phyloP scores from a whole-genome alignment of 2,797 vertebrate species.

The Linurgus olivaceus region DNA sequence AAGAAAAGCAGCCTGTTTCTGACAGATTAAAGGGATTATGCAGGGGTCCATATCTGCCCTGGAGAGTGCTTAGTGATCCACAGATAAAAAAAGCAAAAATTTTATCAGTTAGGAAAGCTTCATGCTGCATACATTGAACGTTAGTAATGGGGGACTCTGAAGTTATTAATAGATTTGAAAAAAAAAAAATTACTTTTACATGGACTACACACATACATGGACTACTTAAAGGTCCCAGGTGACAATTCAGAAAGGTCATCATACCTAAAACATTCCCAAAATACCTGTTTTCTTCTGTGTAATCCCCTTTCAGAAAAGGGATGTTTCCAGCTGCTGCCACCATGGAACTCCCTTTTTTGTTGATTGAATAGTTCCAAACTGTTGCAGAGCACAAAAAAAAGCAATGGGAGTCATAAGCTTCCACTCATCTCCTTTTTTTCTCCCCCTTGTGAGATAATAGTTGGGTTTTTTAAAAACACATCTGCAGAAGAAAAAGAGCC shows the following conservation, averaged over 20 bases:
- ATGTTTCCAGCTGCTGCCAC: constrained; percentile 22
- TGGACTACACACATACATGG: not conserved
- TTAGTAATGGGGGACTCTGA: not conserved
- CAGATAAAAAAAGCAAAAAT: not conserved
- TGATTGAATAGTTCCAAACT: constrained; percentile 37
- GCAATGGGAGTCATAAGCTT: not conserved
- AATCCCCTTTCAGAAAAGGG: constrained; percentile 48
- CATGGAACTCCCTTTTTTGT: constrained; percentile 23
- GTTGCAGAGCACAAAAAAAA: constrained; percentile 52
- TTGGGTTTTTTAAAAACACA: constrained; percentile 46
- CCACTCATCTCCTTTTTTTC: not conserved
- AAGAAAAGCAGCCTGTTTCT: not conserved
- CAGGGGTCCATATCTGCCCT: not conserved
- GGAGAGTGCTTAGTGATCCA: not conserved
- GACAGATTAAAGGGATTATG: not conserved
- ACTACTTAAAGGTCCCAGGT: not conserved
- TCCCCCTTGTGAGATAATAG: not conserved
- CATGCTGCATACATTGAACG: not conserved
- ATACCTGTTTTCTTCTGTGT: constrained; percentile 67
- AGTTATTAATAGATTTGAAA: not conserved
- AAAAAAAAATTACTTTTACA: not conserved
- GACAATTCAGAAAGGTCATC: not conserved
- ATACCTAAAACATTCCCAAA: constrained; percentile 18
- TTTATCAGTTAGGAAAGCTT: not conserved
- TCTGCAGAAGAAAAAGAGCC: constrained; percentile 55